phyloP scores from a whole-genome alignment of 2,797 vertebrate genomes.

The Gymnocypris eckloni region DNA sequence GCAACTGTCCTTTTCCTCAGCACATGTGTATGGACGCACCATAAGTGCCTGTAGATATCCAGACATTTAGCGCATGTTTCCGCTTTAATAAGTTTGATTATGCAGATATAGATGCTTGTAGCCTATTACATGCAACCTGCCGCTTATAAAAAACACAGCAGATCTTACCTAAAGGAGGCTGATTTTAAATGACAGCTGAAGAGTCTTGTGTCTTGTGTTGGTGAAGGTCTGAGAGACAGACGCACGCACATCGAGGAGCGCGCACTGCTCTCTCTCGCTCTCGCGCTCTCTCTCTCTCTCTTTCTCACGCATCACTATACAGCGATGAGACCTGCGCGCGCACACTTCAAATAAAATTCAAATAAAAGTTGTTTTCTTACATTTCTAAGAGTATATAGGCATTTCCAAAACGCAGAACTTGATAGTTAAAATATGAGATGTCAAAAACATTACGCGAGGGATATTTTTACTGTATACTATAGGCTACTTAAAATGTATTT shows the following conservation, averaged over 20 bases:
- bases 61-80: slow-evolving; percentile 4
- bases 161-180: slow-evolving; percentile 36
- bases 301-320: not conserved
- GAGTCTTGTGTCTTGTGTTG: slow-evolving; percentile 33
- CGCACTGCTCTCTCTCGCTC: not conserved
- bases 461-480: not conserved
- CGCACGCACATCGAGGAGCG: slow-evolving; percentile 13
- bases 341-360: not conserved
- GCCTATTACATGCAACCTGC: not conserved
- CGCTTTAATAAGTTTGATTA: slow-evolving; percentile 30
- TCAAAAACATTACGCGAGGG: not conserved
- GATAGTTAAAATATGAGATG: no score
- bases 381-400: not conserved
- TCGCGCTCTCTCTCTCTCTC: not conserved
- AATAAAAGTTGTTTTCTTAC: not conserved
- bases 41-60: not conserved
- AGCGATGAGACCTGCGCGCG: not conserved
- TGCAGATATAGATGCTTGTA: not conserved
- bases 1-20: slow-evolving; percentile 15
- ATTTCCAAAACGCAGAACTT: not conserved
- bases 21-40: slow-evolving; percentile 6
- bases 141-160: not conserved
- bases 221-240: slow-evolving; percentile 30
- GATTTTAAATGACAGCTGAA: slow-evolving; percentile 23
- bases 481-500: not conserved